Percentiles rank a stretch among this genome's conserved stretches.
Conservation (phyloP, 2,113 vertebrate genomes). For the Salvator merianae region DNA sequence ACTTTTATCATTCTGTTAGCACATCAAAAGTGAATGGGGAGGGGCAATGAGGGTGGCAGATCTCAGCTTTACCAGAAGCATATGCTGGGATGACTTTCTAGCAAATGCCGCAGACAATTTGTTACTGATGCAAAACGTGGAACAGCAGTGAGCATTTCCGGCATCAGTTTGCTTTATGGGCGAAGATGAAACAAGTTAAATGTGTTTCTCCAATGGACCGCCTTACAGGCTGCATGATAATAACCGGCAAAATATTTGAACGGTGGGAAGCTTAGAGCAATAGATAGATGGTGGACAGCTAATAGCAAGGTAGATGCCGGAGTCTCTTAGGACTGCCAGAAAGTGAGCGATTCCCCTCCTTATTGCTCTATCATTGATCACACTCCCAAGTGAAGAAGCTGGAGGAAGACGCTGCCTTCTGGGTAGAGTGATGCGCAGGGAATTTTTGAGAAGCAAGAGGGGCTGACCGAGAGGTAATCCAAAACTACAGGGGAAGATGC, state of each 20-base stretch:
- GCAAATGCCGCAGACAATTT: not conserved
- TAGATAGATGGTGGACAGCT: constrained; percentile 33
- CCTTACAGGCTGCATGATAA: constrained; percentile 39
- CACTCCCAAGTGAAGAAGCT: not conserved
- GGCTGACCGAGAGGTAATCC: constrained; percentile 9
- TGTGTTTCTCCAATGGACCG: constrained; percentile 48
- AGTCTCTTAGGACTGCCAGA: constrained; percentile 8
- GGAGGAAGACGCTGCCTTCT: too few species aligned
- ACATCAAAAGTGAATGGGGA: not conserved
- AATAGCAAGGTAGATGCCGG: constrained; percentile 26
- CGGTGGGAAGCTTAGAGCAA: constrained; percentile 37
- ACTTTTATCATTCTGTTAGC: too few species aligned
- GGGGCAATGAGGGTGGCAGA: not conserved
- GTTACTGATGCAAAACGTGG: constrained; percentile 21
- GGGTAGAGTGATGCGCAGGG: not conserved
- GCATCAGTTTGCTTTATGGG: constrained; percentile 41
- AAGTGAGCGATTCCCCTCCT: not conserved
- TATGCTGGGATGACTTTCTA: not conserved
- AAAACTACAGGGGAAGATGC: too few species aligned
- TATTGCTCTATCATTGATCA: not conserved
- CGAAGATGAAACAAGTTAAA: constrained; percentile 52
- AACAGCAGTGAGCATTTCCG: constrained; percentile 52
- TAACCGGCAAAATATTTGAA: constrained; percentile 64
- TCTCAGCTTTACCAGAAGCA: not conserved
- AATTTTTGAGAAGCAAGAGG: constrained; percentile 3